These are phyloP conservation scores for Caenorhabditis doughertyi DNA, from an alignment of 2,888 invertebrate genomes.

Conservation along the genomic window DNA sequence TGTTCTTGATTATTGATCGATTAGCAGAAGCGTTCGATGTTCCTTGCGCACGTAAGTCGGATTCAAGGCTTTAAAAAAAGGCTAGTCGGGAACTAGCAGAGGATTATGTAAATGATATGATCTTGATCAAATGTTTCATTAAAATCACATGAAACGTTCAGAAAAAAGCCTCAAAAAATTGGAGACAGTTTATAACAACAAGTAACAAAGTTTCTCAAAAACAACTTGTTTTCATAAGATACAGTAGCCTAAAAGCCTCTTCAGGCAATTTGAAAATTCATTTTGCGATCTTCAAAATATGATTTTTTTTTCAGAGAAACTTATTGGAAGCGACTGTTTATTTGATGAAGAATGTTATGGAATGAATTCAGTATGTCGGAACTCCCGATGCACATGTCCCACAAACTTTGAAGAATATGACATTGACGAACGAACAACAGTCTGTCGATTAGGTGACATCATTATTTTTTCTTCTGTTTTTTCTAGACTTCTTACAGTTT, in stretches of 20 bases:
- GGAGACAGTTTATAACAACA: no score
- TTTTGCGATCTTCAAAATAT: background rate
- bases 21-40: constrained; percentile 75
- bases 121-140: no score
- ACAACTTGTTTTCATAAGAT: no score
- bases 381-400: constrained; percentile 81
- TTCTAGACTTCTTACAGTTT: constrained; percentile 28
- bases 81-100: background rate
- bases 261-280: no score
- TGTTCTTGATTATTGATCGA: constrained; percentile 67
- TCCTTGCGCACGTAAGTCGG: constrained; percentile 80
- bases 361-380: constrained; percentile 81
- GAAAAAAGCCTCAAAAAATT: no score
- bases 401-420: constrained; percentile 82
- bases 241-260: background rate
- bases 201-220: no score
- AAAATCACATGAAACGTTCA: no score
- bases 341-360: constrained; percentile 83
- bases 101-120: no score
- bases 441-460: constrained; percentile 81
- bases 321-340: constrained; percentile 80
- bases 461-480: constrained; percentile 33
- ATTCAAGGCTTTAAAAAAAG: background rate
- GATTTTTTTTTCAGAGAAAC: constrained; percentile 77
- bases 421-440: constrained; percentile 77